Base-by-base conservation (phyloP, 2,888 invertebrate genomes). In the Trimorus sp. region DNA sequence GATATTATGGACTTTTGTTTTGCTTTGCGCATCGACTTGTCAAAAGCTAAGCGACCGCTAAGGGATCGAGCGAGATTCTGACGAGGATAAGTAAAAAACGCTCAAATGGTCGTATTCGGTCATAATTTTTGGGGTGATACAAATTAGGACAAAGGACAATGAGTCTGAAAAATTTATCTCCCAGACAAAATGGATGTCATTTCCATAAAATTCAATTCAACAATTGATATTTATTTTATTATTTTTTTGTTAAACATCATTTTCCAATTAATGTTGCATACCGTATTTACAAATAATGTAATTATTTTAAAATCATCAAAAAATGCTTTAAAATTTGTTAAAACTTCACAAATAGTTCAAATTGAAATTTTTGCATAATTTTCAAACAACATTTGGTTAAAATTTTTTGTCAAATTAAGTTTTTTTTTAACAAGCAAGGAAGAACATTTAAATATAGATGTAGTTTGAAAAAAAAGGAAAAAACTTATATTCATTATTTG, bases 131-230 rank as follows among this genome's bases (percentile, higher is more conserved):
- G 53, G 26, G 37, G 26, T 12, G 76, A 65, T 76, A 76, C 75
- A 80, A 80, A 76, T 80, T 80, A 75, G 71, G 68, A 70, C 70
- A 62, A 76, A 69, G 58, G 70, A 80, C 62, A 58, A 69, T 73
- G 40, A 40, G 9, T 12, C 14, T 7, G 16, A 40, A n/a, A 56
- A 74, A 68, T 79, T 74, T 9, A n/a, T n/a, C 11, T 45, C n/a
- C 45, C n/a, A n/a, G 45, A 45, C 45, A 45, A 45, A 9, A 45
- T 12, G n/a, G 11, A 1, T 45, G n/a, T 14, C 4, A 51, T 2
- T 14, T 51, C 37, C n/a, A n/a, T 26, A 26, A 26, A 26, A 26
- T 26, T 26, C 26, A 26, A 4, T 26, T 4, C 4, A 26, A 26
- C 26, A 26, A 3, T 26, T 63, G n/a, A n/a, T n/a, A n/a, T 49